Base-by-base conservation (phyloP, 1,140 invertebrate genomes). In the Anastrepha ludens region DNA sequence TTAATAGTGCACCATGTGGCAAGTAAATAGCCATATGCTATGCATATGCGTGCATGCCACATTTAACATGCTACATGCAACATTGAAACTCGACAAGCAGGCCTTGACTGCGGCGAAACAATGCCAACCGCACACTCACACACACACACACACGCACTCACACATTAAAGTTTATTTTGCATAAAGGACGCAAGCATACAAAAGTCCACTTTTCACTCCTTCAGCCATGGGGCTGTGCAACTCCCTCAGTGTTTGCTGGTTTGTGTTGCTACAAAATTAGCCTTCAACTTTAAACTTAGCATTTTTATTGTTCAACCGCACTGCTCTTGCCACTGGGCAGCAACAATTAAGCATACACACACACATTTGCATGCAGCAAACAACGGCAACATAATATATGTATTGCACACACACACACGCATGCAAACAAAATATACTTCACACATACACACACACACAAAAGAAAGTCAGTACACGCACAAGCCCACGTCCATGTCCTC, bases 221-320 rank as follows among this genome's bases (percentile, higher is more conserved):
- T 5, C 47, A 81, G 6, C 74, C 50, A 81, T 2, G 8, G 15
- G 64, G 20, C 74, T 81, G 17, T 20, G 74, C 9, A 81, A 81
- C 74, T 81, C n/a, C 44, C 17, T 47, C 41, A 2, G 44, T 47
- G 67, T 11, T 74, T 74, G 67, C 67, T 74, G 29, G 29, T 29
- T 29, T 29, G 29, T 29, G 29, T 62, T 13, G 67, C 67, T 20
- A 9, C 74, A 81, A 81, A 81, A 81, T 81, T 81, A 81, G 74
- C 74, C 74, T 81, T 81, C 74, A 81, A 81, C 74, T 81, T 81
- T 81, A 81, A 81, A 81, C 74, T 81, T 81, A 55, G 74, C 74
- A 58, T 81, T 81, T 81, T 81, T 81, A 81, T 81, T 81, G 74
- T 81, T 50, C 44, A n/a, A 29, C 74, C n/a, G 55, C 74, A 47